Evolutionary conservation across 2,888 invertebrate genomes (phyloP).

Genomic region (Agrilus biguttatus): DNA sequence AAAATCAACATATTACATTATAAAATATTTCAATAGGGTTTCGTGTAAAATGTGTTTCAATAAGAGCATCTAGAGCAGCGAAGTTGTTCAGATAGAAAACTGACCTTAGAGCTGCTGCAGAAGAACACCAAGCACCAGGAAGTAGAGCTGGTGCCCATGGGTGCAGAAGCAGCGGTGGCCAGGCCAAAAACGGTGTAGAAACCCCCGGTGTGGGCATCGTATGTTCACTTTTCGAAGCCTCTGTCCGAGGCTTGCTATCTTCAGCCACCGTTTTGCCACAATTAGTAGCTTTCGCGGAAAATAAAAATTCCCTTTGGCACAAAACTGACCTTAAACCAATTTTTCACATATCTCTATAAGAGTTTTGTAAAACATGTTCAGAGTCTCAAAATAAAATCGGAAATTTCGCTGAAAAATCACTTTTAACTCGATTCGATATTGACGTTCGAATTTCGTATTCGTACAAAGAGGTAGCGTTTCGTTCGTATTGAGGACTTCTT

Average conservation of each 20-base stretch:
- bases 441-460: too few species aligned
- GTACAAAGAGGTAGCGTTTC: neutral
- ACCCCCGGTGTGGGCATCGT: constrained; percentile 13
- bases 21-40: too few species aligned
- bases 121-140: constrained; percentile 49
- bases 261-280: constrained; percentile 24
- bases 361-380: too few species aligned
- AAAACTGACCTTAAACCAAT: neutral
- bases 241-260: constrained; percentile 19
- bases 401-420: constrained; percentile 1
- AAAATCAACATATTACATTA: too few species aligned
- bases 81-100: constrained; percentile 23
- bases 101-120: constrained; percentile 51
- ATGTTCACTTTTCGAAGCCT: constrained; percentile 11
- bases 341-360: neutral
- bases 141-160: constrained; percentile 62
- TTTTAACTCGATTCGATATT: neutral
- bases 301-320: neutral
- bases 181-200: constrained; percentile 48
- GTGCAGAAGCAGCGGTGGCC: constrained; percentile 61
- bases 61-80: too few species aligned
- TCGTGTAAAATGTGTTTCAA: too few species aligned
- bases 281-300: constrained; percentile 5
- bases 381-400: too few species aligned
- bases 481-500: constrained; percentile 10